Evolutionary conservation across 2,888 invertebrate species (phyloP).

Genomic region (Azorinus chamasolen): DNA sequence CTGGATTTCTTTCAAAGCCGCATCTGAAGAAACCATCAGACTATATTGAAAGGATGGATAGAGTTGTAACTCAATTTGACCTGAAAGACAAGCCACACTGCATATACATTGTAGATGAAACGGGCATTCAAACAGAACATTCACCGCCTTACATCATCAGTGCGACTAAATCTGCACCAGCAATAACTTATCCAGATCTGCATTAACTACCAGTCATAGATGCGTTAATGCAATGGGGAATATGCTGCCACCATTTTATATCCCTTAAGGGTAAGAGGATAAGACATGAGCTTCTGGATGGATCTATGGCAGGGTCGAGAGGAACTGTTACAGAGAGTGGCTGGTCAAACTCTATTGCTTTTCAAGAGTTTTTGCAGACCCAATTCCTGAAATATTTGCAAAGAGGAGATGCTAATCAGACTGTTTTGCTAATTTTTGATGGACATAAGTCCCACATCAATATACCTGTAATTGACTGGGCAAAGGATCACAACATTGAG

Average conservation of each 20-base stretch:
- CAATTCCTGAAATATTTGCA: conserved; percentile 31
- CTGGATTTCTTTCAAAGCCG: conserved; percentile 13
- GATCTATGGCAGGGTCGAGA: conserved; percentile 14
- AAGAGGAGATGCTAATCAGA: conserved; percentile 6
- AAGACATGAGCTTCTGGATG: conserved; percentile 13
- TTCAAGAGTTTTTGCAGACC: conserved; percentile 15
- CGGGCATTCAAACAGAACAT: conserved; percentile 23
- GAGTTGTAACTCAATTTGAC: too few species aligned
- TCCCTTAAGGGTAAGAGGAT: conserved; percentile 21
- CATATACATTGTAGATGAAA: conserved; percentile 41
- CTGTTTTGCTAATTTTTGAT: conserved; percentile 27
- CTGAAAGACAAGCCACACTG: background rate
- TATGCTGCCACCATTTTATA: conserved; percentile 19
- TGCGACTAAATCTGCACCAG: background rate
- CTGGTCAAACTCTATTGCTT: conserved; percentile 19
- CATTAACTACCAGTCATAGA: conserved; percentile 19
- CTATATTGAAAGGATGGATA: too few species aligned
- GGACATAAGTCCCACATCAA: conserved; percentile 26
- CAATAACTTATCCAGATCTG: conserved; percentile 16
- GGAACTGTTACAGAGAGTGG: conserved; percentile 20
- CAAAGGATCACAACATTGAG: conserved; percentile 27
- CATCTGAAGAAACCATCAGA: background rate
- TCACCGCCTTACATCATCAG: conserved; percentile 8
- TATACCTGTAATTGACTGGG: conserved; percentile 41
- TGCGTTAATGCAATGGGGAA: conserved; percentile 29